Percentiles rank a stretch among this genome's conserved stretches.
phyloP scores from a whole-genome alignment of 2,113 vertebrate genomes.

The Microcebus jonahi region DNA sequence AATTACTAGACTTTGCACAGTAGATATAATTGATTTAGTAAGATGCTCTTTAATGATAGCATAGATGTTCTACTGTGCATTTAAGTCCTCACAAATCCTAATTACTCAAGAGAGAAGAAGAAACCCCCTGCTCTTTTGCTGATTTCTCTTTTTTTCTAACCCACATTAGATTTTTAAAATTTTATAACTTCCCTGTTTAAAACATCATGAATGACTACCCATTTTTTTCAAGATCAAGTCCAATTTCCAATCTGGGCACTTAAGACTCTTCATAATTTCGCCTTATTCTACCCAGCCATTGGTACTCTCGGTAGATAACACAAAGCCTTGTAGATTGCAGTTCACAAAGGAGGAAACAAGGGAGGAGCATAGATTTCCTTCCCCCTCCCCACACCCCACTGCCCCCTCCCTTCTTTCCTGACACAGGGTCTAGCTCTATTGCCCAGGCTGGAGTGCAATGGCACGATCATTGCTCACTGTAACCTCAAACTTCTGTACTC shows the following conservation, averaged over 20 bases:
- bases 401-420: too few species aligned
- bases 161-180: background rate
- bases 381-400: too few species aligned
- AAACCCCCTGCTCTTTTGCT: background rate
- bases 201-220: background rate
- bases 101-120: background rate
- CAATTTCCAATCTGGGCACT: background rate
- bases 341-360: background rate
- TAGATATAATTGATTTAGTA: background rate
- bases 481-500: too few species aligned
- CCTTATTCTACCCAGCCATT: background rate
- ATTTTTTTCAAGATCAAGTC: background rate
- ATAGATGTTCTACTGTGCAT: background rate
- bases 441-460: too few species aligned
- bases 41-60: background rate
- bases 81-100: background rate
- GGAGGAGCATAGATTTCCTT: too few species aligned
- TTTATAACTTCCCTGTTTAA: conserved; percentile 6
- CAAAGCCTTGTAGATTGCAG: background rate
- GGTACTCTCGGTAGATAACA: background rate
- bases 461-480: too few species aligned
- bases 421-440: too few species aligned
- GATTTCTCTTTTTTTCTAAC: background rate
- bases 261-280: background rate
- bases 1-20: background rate